Evolutionary conservation across 2,113 vertebrate genomes (phyloP).

Genomic region (Amazona vittata): DNA sequence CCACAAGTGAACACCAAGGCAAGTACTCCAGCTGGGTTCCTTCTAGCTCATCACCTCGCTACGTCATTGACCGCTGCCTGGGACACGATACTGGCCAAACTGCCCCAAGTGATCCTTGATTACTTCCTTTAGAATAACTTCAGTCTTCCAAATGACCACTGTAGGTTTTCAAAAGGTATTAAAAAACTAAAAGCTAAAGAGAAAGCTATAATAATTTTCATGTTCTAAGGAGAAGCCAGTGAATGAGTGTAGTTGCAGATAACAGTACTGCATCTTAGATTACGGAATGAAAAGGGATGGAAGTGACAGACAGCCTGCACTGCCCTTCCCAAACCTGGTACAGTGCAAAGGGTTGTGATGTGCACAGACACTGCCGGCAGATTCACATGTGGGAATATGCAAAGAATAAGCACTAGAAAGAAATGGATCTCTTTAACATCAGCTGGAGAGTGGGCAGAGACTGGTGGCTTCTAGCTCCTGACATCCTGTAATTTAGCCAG

Average conservation of each 20-base stretch:
- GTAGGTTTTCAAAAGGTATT: neutral
- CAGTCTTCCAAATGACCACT: neutral
- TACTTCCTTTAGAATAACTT: neutral
- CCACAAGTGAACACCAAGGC: neutral
- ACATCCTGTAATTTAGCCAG: neutral
- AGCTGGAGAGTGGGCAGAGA: neutral
- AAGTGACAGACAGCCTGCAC: neutral
- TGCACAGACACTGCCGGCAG: neutral
- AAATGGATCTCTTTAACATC: neutral
- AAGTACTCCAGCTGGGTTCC: neutral
- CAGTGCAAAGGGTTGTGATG: fast-evolving
- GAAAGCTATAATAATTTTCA: neutral
- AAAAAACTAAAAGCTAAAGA: neutral
- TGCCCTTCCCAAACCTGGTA: neutral
- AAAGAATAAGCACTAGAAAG: neutral
- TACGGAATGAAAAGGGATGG: neutral
- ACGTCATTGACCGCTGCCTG: fast-evolving
- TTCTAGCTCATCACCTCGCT: neutral
- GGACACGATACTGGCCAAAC: neutral
- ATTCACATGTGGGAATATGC: neutral
- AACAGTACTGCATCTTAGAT: neutral
- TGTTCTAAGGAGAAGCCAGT: neutral
- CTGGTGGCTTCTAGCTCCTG: neutral
- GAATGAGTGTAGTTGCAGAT: neutral
- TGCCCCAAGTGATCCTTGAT: neutral